Percentiles rank a stretch among this genome's conserved stretches.
Conservation (phyloP, 2,888 invertebrate species). For the Eucera pruinosa region DNA sequence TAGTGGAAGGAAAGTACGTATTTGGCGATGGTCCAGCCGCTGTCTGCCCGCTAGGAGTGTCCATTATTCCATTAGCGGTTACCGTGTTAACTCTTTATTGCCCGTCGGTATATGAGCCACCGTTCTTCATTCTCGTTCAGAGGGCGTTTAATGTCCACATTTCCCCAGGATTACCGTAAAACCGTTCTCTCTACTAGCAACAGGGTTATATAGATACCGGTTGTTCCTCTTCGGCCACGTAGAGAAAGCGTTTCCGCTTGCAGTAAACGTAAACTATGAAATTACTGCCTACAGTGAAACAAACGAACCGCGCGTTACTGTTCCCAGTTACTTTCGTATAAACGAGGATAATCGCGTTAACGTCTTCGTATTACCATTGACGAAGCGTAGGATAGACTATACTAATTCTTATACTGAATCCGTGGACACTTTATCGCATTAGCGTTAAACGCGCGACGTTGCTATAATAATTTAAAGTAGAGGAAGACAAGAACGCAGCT, state of each 20-base stretch:
- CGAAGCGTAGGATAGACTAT: too few species aligned
- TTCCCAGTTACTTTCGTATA: background rate
- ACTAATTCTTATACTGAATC: too few species aligned
- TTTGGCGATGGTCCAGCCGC: constrained; percentile 78
- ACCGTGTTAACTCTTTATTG: constrained; percentile 81
- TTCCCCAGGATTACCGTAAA: constrained; percentile 67
- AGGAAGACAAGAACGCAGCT: too few species aligned
- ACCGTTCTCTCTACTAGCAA: constrained; percentile 47
- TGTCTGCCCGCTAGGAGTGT: constrained; percentile 73
- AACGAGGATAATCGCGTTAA: background rate
- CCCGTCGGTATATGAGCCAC: constrained; percentile 72
- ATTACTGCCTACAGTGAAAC: background rate
- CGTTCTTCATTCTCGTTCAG: constrained; percentile 74
- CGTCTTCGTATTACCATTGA: too few species aligned
- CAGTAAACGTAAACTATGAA: background rate
- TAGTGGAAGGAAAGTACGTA: constrained; percentile 67
- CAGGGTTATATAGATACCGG: constrained; percentile 19
- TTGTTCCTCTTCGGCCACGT: constrained; percentile 10
- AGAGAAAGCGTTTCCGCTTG: constrained; percentile 10
- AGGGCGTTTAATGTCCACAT: constrained; percentile 66
- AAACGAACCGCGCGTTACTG: background rate
- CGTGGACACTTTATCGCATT: too few species aligned
- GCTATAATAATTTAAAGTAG: too few species aligned
- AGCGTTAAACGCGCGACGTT: too few species aligned
- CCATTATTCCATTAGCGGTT: constrained; percentile 82